Conservation (phyloP, 2,797 vertebrate genomes). For the Clarias laeviceps region DNA sequence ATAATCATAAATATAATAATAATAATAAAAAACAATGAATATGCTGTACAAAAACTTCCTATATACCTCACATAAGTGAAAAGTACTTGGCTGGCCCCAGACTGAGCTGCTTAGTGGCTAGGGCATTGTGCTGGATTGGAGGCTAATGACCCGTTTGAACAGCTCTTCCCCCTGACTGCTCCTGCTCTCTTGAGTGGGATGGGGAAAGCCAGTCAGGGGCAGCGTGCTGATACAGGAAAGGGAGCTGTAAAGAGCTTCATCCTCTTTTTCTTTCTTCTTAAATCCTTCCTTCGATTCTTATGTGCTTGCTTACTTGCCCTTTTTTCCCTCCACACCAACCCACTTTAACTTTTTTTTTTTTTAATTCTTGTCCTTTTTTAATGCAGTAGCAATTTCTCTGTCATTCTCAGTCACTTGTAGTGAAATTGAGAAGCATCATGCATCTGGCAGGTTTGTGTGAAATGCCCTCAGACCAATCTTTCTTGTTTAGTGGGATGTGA, state of each 20-base stretch:
- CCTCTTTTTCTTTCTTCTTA: conserved; percentile 25
- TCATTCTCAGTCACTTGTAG: conserved; percentile 3
- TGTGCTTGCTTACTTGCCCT: neutral
- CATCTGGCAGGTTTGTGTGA: conserved; percentile 15
- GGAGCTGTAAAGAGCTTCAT: conserved; percentile 39
- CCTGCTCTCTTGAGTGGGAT: conserved; percentile 27
- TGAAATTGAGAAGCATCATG: conserved; percentile 31
- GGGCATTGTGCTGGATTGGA: conserved; percentile 43
- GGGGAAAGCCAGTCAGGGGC: conserved; percentile 37
- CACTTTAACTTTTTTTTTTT: conserved; percentile 2
- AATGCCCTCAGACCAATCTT: conserved; percentile 10
- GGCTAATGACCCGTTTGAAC: conserved; percentile 55
- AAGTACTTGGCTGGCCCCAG: conserved; percentile 20
- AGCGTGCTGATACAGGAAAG: conserved; percentile 22
- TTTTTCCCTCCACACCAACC: conserved; percentile 8
- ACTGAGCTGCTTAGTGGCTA: conserved; percentile 42
- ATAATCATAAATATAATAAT: neutral
- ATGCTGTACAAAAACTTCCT: neutral
- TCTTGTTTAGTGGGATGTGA: conserved; percentile 30
- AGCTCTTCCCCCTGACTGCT: conserved; percentile 53
- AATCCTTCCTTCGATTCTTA: conserved; percentile 20
- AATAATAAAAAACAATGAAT: neutral
- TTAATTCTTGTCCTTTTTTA: conserved; percentile 24
- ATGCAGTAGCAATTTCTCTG: conserved; percentile 18
- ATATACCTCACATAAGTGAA: conserved; percentile 3